A percentile compares a stretch with the other conserved stretches of the same genome.
phyloP scores from a whole-genome alignment of 2,888 invertebrate species.

The Mystacides longicornis region DNA sequence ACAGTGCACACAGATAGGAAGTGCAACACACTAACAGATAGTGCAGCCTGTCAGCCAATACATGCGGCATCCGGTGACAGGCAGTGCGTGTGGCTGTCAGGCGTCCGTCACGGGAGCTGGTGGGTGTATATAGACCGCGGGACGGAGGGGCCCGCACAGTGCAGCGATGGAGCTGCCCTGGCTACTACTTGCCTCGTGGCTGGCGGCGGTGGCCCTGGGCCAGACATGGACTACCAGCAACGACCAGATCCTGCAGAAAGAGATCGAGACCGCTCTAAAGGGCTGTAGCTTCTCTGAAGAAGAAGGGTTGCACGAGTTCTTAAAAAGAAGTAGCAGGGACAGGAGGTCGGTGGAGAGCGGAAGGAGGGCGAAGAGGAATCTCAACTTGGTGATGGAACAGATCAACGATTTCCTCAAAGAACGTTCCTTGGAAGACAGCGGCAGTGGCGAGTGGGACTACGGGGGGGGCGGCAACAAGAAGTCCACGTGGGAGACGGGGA shows the following conservation, averaged over 20 bases:
- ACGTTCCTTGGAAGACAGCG: constrained; percentile 8
- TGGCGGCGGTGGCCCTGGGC: too few species aligned
- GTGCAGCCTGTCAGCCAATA: too few species aligned
- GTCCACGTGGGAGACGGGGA: constrained; percentile 15
- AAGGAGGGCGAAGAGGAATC: not conserved
- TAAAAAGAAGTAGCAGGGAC: constrained; percentile 10
- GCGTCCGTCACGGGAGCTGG: too few species aligned
- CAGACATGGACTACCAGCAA: constrained; percentile 33
- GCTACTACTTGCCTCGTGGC: too few species aligned
- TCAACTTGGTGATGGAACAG: not conserved
- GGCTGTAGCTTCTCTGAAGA: constrained; percentile 29
- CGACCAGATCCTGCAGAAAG: constrained; percentile 37
- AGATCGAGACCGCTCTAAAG: constrained; percentile 37
- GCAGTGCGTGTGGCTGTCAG: too few species aligned
- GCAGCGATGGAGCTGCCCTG: too few species aligned
- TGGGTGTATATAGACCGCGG: too few species aligned
- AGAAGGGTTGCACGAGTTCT: not conserved
- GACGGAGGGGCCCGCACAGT: too few species aligned
- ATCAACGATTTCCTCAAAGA: not conserved
- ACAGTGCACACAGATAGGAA: too few species aligned
- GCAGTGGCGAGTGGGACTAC: constrained; percentile 22
- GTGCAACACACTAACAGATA: too few species aligned
- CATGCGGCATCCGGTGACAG: too few species aligned
- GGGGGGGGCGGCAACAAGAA: constrained; percentile 7
- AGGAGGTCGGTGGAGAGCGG: constrained; percentile 3